Conservation (phyloP, 2,888 invertebrate species). For the Galerucella pusilla region DNA sequence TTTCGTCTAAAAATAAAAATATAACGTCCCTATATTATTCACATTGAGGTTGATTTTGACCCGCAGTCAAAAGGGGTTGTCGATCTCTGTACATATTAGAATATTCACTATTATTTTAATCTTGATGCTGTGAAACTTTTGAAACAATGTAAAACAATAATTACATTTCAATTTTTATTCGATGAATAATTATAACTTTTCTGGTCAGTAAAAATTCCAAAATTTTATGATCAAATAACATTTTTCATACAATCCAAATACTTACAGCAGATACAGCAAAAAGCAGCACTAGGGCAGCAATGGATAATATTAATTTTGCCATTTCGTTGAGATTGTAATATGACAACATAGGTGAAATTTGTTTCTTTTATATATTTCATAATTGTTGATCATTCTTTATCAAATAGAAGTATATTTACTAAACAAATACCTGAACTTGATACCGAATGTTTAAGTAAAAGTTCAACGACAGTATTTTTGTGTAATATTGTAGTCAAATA, state of each 20-base stretch:
- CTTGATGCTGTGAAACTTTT: too few relatives aligned
- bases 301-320: not conserved
- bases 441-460: slow-evolving; percentile 32
- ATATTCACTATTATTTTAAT: too few relatives aligned
- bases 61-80: too few relatives aligned
- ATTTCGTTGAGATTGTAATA: slow-evolving; percentile 8
- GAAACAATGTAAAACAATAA: too few relatives aligned
- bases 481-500: slow-evolving; percentile 16
- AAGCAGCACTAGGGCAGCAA: not conserved
- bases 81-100: too few relatives aligned
- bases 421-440: slow-evolving; percentile 38
- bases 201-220: not conserved
- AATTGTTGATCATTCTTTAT: slow-evolving; percentile 12
- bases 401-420: slow-evolving; percentile 18
- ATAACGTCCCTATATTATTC: too few relatives aligned
- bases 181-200: not conserved
- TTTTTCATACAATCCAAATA: not conserved
- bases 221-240: not conserved
- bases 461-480: slow-evolving; percentile 31
- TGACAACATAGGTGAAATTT: not conserved
- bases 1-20: too few relatives aligned
- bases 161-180: not conserved
- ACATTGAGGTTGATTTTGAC: too few relatives aligned
- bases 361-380: slow-evolving; percentile 32
- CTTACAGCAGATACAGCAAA: slow-evolving; percentile 2